Evolutionary conservation across 1,140 invertebrate species (phyloP), one percentile per base, ranked within the genome.

Genomic region (Araneus ventricosus): DNA sequence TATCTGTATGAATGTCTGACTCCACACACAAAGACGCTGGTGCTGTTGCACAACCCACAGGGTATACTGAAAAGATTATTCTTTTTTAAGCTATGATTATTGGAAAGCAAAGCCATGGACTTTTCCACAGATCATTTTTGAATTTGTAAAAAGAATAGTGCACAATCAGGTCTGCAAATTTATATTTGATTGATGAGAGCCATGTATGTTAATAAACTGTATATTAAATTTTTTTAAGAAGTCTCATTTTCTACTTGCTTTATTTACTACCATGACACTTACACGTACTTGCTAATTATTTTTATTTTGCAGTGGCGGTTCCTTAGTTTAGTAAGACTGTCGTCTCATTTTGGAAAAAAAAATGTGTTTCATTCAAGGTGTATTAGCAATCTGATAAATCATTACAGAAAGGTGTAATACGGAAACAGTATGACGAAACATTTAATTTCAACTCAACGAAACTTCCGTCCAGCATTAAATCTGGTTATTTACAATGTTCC

Each of bases 141-240:
- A 93, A 79, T 93, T 93, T 93, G 85, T 93, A 93, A 93, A 92
- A 93, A 93, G 63, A 89, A 88, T 93, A 93, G 92, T 93, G 92
- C 92, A 93, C 92, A 93, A 93, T 93, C 92, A 93, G 92, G 87
- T 93, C 92, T 93, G 87, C 87, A 93, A 93, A 88, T 93, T 93
- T 93, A 89, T 93, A 93, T 93, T 93, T 93, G 86, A 89, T 84
- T 84, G 86, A 93, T 67, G 70, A 89, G 79, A 93, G 92, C 85
- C 70, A 67, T 93, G 92, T 93, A 93, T 93, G 92, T 93, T 93
- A 93, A 93, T 93, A 93, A 93, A 93, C 92, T 93, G 92, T 93
- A 93, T 93, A 93, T 93, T 93, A 89, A 93, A 93, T 93, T 93
- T 93, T 93, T 93, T 92, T 86, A 86, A 86, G 86, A 63, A 79